Percentiles rank a stretch among this genome's conserved stretches.
These are phyloP conservation scores for Trachelus stipa DNA, from an alignment of 2,888 invertebrate genomes.

Conservation along the genomic window DNA sequence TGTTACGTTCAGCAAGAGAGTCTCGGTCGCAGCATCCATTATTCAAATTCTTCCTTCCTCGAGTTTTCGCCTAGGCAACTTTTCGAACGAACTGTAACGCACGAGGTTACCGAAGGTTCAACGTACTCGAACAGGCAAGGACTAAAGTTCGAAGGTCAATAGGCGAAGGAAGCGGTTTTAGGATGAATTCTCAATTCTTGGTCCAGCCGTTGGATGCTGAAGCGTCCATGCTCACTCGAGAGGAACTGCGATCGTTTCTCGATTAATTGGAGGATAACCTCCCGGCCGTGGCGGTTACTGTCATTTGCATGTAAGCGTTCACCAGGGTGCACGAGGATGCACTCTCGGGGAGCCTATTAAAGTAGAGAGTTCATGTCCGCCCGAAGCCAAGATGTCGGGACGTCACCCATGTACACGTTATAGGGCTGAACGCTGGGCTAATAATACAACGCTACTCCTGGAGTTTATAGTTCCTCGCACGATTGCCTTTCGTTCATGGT, in stretches of 20 bases:
- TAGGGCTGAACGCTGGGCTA: not conserved
- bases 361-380: conserved; percentile 43
- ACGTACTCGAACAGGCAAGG: no score
- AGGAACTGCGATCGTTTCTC: conserved; percentile 26
- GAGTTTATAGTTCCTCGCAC: conserved; percentile 33
- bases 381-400: conserved; percentile 37
- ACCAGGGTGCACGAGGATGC: conserved; percentile 11
- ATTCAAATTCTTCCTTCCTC: no score
- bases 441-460: conserved; percentile 26
- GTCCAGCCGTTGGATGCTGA: no score
- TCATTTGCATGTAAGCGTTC: conserved; percentile 40
- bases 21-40: no score
- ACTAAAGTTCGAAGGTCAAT: no score
- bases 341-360: conserved; percentile 38
- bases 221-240: no score
- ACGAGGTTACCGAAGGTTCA: no score
- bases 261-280: conserved; percentile 51
- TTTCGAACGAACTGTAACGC: no score
- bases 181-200: no score
- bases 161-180: no score
- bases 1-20: no score
- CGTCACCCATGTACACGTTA: conserved; percentile 40
- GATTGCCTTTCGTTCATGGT: conserved; percentile 16
- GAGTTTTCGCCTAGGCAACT: no score
- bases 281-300: conserved; percentile 42